phyloP scores from a whole-genome alignment of 2,888 invertebrate genomes.

The Tiphia femorata region DNA sequence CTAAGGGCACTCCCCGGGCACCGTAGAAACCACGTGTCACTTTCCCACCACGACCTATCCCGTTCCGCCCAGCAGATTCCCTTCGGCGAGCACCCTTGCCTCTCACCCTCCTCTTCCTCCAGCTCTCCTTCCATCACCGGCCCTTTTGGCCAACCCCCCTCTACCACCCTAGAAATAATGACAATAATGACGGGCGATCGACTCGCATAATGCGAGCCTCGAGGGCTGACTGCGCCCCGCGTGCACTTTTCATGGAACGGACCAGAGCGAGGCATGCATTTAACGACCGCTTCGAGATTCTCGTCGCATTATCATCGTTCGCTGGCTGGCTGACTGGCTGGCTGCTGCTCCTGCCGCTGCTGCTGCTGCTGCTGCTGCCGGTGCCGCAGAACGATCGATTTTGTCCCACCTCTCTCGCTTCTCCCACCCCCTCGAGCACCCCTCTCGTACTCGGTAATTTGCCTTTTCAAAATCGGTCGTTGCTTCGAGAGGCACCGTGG shows the following conservation, averaged over 20 bases:
- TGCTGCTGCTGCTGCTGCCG: too few relatives aligned
- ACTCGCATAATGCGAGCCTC: slow-evolving; percentile 7
- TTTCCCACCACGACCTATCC: too few relatives aligned
- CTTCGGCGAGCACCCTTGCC: too few relatives aligned
- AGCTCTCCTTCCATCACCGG: too few relatives aligned
- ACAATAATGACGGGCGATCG: slow-evolving; percentile 19
- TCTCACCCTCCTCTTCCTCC: too few relatives aligned
- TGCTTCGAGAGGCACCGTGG: neutral
- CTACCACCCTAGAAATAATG: slow-evolving; percentile 5
- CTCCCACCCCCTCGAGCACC: neutral
- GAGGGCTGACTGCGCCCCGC: slow-evolving; percentile 1
- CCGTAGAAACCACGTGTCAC: too few relatives aligned
- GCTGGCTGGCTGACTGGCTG: too few relatives aligned
- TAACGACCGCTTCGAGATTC: slow-evolving; percentile 12
- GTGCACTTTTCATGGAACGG: neutral
- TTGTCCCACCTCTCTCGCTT: neutral
- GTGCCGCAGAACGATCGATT: slow-evolving; percentile 16
- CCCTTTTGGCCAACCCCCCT: slow-evolving; percentile 14
- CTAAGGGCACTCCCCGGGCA: too few relatives aligned
- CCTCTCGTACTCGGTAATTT: slow-evolving; percentile 20
- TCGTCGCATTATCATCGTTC: slow-evolving; percentile 13
- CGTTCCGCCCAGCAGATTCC: too few relatives aligned
- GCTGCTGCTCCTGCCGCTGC: too few relatives aligned
- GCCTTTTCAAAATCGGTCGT: slow-evolving; percentile 19
- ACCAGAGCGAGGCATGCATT: slow-evolving; percentile 1